Evolutionary conservation across 2,797 vertebrate genomes (phyloP).

Genomic region (Amniataba percoides): DNA sequence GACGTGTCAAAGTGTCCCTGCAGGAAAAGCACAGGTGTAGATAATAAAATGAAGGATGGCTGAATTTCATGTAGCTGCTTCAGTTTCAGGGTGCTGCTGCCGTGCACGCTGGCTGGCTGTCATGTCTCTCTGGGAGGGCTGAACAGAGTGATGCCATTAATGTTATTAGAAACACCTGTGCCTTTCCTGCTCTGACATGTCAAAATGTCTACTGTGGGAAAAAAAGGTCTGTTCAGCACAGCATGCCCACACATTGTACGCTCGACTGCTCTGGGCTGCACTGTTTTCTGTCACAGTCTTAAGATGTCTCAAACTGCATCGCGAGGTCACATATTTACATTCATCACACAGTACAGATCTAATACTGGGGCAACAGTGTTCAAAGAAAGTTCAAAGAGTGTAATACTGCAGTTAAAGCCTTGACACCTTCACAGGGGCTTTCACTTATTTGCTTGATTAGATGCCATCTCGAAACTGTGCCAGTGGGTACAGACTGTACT

Average conservation of each 20-base stretch:
- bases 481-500: neutral
- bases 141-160: neutral
- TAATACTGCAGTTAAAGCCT: neutral
- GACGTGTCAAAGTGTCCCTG: too few relatives aligned
- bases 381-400: neutral
- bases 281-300: too few relatives aligned
- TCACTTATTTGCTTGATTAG: neutral
- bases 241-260: too few relatives aligned
- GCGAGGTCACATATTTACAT: neutral
- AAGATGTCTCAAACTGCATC: neutral
- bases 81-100: neutral
- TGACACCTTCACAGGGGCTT: neutral
- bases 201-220: neutral
- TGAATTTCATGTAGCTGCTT: slow-evolving; percentile 1
- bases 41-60: slow-evolving; percentile 2
- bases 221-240: neutral
- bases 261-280: neutral
- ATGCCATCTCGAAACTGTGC: neutral
- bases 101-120: neutral
- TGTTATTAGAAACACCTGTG: slow-evolving; percentile 8
- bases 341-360: neutral
- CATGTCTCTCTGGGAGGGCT: neutral
- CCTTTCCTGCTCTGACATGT: neutral
- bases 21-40: slow-evolving; percentile 9
- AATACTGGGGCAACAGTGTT: neutral